Evolutionary conservation across 2,797 vertebrate genomes (phyloP).

Genomic region (Eremophila alpestris): DNA sequence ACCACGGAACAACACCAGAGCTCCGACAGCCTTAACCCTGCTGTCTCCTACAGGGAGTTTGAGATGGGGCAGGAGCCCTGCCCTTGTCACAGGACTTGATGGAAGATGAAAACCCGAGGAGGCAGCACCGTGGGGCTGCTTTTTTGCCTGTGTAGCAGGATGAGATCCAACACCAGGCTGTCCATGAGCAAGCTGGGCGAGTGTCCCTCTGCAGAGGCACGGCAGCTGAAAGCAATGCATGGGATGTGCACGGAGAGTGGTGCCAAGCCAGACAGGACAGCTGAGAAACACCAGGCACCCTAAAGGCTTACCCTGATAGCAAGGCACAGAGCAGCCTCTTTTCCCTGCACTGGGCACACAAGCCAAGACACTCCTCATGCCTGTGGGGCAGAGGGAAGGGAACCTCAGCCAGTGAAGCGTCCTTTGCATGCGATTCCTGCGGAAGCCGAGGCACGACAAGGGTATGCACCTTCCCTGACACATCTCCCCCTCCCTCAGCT

Average conservation of each 20-base stretch:
- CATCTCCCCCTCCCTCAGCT: not conserved
- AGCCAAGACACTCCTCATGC: not conserved
- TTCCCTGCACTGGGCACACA: not conserved
- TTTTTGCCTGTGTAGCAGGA: not conserved
- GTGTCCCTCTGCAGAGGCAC: not conserved
- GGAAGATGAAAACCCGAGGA: not conserved
- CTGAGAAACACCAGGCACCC: not conserved
- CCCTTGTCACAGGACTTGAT: not conserved
- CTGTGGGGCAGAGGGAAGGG: not conserved
- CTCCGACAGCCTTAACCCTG: not conserved
- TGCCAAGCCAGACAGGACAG: conserved; percentile 2
- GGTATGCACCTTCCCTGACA: not conserved
- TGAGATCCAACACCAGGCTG: not conserved
- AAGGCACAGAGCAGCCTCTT: not conserved
- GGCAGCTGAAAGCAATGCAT: not conserved
- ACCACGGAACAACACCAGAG: not conserved
- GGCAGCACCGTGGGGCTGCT: not conserved
- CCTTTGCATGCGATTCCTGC: not conserved
- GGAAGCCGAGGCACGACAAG: not conserved
- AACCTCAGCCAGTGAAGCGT: not conserved
- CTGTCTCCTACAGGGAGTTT: fast-evolving
- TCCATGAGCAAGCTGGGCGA: not conserved
- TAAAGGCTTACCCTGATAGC: not conserved
- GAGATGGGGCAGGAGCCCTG: not conserved
- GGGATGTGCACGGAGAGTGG: not conserved